Base-by-base conservation (phyloP, 2,113 vertebrate species). In the Ophthalmolycus amberensis region DNA sequence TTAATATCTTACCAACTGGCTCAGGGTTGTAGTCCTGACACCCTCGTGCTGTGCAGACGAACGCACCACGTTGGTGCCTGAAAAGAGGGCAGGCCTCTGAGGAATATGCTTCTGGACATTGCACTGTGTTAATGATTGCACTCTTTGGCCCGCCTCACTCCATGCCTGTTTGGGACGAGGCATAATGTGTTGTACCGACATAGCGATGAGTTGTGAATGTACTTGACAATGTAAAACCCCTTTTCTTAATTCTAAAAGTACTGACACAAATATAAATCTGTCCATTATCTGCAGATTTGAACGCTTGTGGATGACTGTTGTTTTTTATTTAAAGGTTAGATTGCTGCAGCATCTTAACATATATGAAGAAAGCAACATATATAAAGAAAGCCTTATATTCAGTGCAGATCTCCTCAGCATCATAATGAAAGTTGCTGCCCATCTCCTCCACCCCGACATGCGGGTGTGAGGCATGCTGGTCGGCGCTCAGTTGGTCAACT, bases 91-190 rank as follows among this genome's bases (percentile, higher is more conserved):
- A 56, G 8, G 42, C 58, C 71, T 65, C 50, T 6, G 44, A 44
- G 64, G 29, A 72, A 29, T 44, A 8, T 29, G 68, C 72, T 75
- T 37, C 54, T 46, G 75, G 83, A 81, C 76, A 46, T 81, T 75
- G 59, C n/a, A 71, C 85, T 67, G 64, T 82, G 85, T 79, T 86
- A 92, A 87, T 89, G 64, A 84, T 77, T 62, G 82, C 50, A 62
- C 7, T 58, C 56, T 34, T 37, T 77, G 20, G 62, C 59, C 32
- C 3, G 46, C 77, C 46, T 20, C 3, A 34, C 56, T 52, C 16
- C 37, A 37, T n/a, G 38, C 11, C 20, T 80, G 29, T 37, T 59
- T 52, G 58, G n/a, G 62, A 38, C 0, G 0, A 48, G 29, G 25
- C 10, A 34, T n/a, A 58, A n/a, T 64, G 25, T 16, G 50, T 10